Conservation (phyloP, 2,888 invertebrate genomes). For the Cactoblastis cactorum region DNA sequence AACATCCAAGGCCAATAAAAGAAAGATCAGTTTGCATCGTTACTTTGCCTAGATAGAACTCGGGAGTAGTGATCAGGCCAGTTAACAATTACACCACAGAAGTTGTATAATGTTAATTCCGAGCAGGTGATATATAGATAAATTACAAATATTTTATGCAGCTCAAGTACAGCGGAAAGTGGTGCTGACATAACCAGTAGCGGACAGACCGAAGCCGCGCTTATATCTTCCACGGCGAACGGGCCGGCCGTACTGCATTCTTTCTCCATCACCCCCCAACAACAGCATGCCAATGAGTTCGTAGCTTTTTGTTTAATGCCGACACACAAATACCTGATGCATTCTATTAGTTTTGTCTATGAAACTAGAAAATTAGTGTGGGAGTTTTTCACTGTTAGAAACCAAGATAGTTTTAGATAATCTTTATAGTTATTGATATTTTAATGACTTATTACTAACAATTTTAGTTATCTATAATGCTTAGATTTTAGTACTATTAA, state of each 20-base stretch:
- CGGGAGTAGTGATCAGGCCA: too few relatives aligned
- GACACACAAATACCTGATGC: slow-evolving; percentile 1
- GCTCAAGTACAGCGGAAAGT: slow-evolving; percentile 71
- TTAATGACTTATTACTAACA: background rate
- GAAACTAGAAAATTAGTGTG: too few relatives aligned
- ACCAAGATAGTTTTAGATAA: too few relatives aligned
- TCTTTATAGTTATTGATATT: background rate
- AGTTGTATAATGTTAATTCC: too few relatives aligned
- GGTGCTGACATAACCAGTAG: slow-evolving; percentile 70
- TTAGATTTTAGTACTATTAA: background rate
- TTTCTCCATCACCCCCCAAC: slow-evolving; percentile 58
- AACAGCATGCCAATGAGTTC: slow-evolving; percentile 63
- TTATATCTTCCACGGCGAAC: slow-evolving; percentile 69
- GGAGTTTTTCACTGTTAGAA: too few relatives aligned
- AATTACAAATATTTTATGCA: slow-evolving; percentile 28
- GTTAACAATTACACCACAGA: too few relatives aligned
- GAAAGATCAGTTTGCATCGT: too few relatives aligned
- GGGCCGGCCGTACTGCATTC: slow-evolving; percentile 62
- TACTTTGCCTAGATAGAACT: too few relatives aligned
- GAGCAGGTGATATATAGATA: background rate
- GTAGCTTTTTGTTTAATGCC: slow-evolving; percentile 28
- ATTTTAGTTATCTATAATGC: background rate
- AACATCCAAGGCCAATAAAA: too few relatives aligned
- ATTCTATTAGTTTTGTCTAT: background rate
- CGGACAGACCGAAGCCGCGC: slow-evolving; percentile 59